These are phyloP conservation scores for Alloscopus bannaensis DNA, from an alignment of 2,888 invertebrate species.

Conservation along the genomic window DNA sequence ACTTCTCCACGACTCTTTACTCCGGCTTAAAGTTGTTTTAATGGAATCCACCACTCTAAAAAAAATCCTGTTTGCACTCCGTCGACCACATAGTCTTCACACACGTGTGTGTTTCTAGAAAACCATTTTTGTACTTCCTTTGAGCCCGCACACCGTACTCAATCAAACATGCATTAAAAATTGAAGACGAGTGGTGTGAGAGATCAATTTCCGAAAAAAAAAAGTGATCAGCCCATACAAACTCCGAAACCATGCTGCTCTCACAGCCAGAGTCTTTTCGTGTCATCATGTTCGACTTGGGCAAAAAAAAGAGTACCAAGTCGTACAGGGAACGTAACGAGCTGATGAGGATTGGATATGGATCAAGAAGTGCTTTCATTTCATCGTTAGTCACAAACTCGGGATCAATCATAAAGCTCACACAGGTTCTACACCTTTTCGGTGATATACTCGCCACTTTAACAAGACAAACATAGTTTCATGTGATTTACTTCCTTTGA, in stretches of 20 bases:
- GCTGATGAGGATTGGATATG: no score
- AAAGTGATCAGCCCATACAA: constrained; percentile 50
- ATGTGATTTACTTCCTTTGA: neutral
- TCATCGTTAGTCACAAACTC: constrained; percentile 6
- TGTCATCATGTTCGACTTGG: neutral
- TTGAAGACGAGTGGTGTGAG: constrained; percentile 59
- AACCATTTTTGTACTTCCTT: no score
- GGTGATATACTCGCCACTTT: neutral
- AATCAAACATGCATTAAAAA: constrained; percentile 58
- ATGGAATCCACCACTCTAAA: no score
- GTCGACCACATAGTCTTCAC: no score
- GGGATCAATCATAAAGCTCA: neutral
- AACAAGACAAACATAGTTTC: no score
- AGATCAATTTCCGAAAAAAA: constrained; percentile 59
- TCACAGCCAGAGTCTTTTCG: neutral
- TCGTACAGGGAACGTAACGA: constrained; percentile 25
- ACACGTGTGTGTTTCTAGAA: no score
- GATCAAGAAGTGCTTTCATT: constrained; percentile 27
- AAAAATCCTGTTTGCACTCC: no score
- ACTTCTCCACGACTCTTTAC: constrained; percentile 10
- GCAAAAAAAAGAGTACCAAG: constrained; percentile 30
- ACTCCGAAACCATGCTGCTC: constrained; percentile 7
- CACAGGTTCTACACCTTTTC: neutral
- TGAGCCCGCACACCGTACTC: constrained; percentile 53
- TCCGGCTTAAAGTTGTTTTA: constrained; percentile 8